phyloP scores from a whole-genome alignment of 2,888 invertebrate genomes.

The Phymatocera aterrima region DNA sequence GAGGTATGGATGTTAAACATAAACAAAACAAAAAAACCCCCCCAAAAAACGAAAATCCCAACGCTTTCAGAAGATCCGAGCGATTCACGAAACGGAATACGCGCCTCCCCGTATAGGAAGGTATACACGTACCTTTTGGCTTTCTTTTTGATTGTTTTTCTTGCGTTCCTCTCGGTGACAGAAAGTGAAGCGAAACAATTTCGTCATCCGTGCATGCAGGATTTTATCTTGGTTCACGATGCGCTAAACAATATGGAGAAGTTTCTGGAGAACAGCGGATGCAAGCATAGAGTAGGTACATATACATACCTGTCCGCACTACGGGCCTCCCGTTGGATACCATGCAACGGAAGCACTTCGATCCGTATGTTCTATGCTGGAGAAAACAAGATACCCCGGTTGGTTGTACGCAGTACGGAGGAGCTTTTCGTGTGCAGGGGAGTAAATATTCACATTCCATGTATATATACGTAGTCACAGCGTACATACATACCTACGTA shows the following conservation, averaged over 20 bases:
- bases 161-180: not conserved
- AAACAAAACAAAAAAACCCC: not conserved
- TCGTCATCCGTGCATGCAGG: not conserved
- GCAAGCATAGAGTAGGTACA: too few relatives aligned
- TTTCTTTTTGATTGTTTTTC: not conserved
- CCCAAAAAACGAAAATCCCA: not conserved
- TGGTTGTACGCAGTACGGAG: not conserved
- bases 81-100: not conserved
- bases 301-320: constrained; percentile 13
- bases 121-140: too few relatives aligned
- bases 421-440: not conserved
- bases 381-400: constrained; percentile 31
- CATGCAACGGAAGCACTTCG: constrained; percentile 29
- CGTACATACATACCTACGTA: not conserved
- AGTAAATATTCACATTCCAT: constrained; percentile 23
- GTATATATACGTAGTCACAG: too few relatives aligned
- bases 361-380: constrained; percentile 19
- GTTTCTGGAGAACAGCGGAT: too few relatives aligned
- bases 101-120: not conserved
- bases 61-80: not conserved
- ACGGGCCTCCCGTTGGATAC: not conserved
- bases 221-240: constrained; percentile 1
- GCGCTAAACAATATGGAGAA: constrained; percentile 18
- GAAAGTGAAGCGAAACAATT: constrained; percentile 1
- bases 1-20: not conserved